Evolutionary conservation across 2,113 vertebrate species (phyloP), one percentile per base, ranked within the genome.

Genomic region (Cyprinodon tularosa): DNA sequence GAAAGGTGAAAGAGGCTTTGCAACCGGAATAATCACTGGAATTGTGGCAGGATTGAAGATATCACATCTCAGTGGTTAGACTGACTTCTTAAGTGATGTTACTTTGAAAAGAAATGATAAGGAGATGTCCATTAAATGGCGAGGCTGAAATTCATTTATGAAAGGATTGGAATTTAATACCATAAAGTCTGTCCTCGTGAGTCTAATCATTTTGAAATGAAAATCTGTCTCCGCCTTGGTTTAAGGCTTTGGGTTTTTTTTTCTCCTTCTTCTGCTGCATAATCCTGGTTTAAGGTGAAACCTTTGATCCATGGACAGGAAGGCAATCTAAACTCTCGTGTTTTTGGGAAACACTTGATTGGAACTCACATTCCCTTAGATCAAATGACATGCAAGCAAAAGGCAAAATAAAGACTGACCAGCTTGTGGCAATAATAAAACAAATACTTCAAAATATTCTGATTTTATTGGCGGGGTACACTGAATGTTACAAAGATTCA

Each of bases 291-390:
- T 77, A 71, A 70, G 53, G 45, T 0, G 66, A 42, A 79, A 67
- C 72, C 81, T 88, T 90, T 89, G 79, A 92, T 90, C 71, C 84
- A 13, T 39, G 42, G 29, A 45, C 68, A 65, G 74, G 82, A 63
- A 85, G 69, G 57, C 67, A 78, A 89, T 88, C 75, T 76, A 73
- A 72, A 85, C 81, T 74, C 84, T 72, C 75, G 87, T 78, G 74
- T 68, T 62, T 87, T 88, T 86, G 83, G 91, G 89, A 62, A 37
- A 42, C 77, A 86, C 73, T 74, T 80, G 77, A 88, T 83, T 80
- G 59, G 53, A 42, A 75, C 72, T 67, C 84, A 83, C 87, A 83
- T 65, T 17, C 17, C 57, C 50, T 78, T 84, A 67, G 62, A 57
- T 69, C 62, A 60, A 73, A 88, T 72, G 75, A 73, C 48, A 65